Evolutionary conservation across 1,140 invertebrate genomes (phyloP).

Genomic region (Papilio polyxenes): DNA sequence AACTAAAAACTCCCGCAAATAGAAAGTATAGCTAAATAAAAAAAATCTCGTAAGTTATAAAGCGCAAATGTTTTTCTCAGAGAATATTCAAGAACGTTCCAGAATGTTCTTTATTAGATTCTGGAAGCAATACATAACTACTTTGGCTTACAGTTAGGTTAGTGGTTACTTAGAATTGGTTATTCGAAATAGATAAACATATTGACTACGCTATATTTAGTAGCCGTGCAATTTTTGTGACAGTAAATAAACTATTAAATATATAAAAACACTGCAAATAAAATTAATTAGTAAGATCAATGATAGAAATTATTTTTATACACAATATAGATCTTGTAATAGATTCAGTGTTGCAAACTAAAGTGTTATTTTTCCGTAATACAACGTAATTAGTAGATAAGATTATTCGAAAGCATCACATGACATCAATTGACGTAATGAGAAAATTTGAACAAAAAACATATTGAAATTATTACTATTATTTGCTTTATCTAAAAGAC

Average conservation of each 20-base stretch:
- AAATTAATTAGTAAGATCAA: neutral
- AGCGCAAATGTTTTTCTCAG: too few relatives aligned
- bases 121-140: neutral
- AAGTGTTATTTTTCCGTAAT: neutral
- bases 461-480: neutral
- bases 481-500: neutral
- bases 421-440: neutral
- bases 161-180: neutral
- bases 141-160: neutral
- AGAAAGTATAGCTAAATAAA: too few relatives aligned
- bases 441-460: neutral
- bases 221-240: neutral
- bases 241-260: neutral
- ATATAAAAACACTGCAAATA: neutral
- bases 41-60: too few relatives aligned
- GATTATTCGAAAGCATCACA: neutral
- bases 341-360: neutral
- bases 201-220: neutral
- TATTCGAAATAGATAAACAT: neutral
- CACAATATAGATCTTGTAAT: neutral
- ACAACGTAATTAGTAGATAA: neutral
- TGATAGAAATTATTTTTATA: conserved; percentile 19
- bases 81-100: too few relatives aligned
- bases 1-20: too few relatives aligned
- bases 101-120: too few relatives aligned